Conservation (phyloP, 2,113 vertebrate genomes). For the Nycticorax nycticorax region DNA sequence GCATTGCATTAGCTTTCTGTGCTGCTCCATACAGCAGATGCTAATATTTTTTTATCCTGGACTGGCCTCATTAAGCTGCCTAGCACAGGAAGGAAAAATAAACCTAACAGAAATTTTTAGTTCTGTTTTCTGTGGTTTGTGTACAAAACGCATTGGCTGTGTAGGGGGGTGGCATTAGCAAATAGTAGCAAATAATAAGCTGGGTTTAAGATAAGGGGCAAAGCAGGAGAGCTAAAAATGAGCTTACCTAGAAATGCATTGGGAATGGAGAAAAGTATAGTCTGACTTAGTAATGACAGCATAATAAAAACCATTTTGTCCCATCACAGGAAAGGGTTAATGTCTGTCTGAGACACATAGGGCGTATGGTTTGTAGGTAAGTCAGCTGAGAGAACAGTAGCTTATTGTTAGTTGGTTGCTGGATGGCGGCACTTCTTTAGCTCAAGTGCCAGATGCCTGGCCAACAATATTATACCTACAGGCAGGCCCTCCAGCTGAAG, state of each 20-base stretch:
- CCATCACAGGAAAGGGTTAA: background rate
- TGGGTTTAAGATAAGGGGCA: background rate
- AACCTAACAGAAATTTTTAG: background rate
- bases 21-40: background rate
- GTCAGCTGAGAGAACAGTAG: background rate
- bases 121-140: background rate
- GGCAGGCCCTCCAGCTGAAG: background rate
- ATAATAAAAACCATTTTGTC: background rate
- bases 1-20: background rate
- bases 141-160: background rate
- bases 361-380: background rate
- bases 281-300: background rate
- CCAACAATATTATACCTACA: background rate
- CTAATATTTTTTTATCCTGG: background rate
- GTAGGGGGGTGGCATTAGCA: background rate
- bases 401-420: background rate
- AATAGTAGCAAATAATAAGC: background rate
- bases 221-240: background rate
- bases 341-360: accelerated
- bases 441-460: background rate
- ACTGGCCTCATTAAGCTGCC: conserved; percentile 34
- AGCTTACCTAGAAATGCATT: background rate
- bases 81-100: background rate
- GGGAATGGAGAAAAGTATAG: background rate
- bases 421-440: background rate